Evolutionary conservation across 2,113 vertebrate species (phyloP).

Genomic region (Mustela nigripes): DNA sequence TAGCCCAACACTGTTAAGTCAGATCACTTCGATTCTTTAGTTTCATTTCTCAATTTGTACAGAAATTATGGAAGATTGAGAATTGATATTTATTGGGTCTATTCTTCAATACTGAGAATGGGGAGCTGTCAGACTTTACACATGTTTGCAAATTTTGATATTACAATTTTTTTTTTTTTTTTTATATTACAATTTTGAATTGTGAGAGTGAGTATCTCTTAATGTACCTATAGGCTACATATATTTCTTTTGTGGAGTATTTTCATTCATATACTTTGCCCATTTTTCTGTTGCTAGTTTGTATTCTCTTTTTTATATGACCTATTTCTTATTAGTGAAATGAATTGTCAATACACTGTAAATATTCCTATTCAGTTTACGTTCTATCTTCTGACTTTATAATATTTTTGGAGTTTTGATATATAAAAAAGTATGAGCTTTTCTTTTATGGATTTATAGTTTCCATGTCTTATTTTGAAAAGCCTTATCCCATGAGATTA

Average conservation of each 20-base stretch:
- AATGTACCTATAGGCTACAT: neutral
- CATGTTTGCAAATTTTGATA: neutral
- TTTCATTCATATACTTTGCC: neutral
- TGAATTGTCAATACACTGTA: neutral
- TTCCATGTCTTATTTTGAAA: constrained; percentile 28
- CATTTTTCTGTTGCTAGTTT: neutral
- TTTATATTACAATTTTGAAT: neutral
- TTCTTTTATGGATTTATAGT: neutral
- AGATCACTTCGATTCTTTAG: neutral
- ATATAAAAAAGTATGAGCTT: neutral
- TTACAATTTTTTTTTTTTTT: constrained; percentile 7
- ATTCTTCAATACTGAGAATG: neutral
- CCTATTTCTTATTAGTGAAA: neutral
- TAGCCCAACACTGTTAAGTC: neutral
- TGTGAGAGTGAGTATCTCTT: neutral
- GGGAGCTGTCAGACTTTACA: neutral
- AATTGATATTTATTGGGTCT: neutral
- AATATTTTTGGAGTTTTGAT: neutral
- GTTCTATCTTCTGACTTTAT: neutral
- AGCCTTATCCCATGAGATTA: neutral
- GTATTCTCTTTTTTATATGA: neutral
- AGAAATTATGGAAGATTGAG: neutral
- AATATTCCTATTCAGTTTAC: neutral
- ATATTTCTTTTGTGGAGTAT: neutral
- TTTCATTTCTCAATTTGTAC: neutral